A percentile compares a stretch with the other conserved stretches of the same genome.
Conservation (phyloP, 2,888 invertebrate species). For the Branchellion lobata region DNA sequence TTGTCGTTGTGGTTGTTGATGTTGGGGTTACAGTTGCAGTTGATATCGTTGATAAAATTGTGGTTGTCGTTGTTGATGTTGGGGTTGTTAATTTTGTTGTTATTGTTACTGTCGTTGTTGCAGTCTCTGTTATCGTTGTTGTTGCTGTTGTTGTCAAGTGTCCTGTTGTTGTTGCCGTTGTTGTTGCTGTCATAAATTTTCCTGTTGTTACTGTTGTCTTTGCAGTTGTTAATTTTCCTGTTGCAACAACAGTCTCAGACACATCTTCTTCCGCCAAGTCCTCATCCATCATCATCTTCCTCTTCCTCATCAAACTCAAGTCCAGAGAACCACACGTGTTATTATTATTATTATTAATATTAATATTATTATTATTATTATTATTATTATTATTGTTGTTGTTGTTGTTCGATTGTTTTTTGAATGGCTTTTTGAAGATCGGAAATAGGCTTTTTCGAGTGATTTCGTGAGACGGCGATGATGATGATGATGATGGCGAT, state of each 20-base stretch:
- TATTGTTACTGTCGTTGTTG: too few relatives aligned
- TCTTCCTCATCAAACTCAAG: neutral
- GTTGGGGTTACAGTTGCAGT: neutral
- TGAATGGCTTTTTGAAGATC: constrained; percentile 1
- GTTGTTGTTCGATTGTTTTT: neutral
- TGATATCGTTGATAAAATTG: neutral
- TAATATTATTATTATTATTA: neutral
- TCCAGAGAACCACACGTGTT: neutral
- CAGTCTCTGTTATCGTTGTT: too few relatives aligned
- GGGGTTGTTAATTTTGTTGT: neutral
- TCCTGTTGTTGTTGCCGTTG: neutral
- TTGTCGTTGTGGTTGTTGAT: neutral
- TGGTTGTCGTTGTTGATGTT: neutral
- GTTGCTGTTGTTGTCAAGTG: neutral
- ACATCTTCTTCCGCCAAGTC: neutral
- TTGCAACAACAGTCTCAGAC: neutral
- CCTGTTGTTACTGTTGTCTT: neutral
- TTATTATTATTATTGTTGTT: neutral
- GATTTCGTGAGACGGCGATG: neutral
- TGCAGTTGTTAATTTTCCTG: neutral
- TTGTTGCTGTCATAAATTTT: neutral
- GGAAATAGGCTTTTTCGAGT: constrained; percentile 4
- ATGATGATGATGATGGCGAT: neutral
- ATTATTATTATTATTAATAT: neutral
- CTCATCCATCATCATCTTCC: neutral